These are phyloP conservation scores for Bubo blakistoni DNA, from an alignment of 2,113 vertebrate species.

Conservation along the genomic window DNA sequence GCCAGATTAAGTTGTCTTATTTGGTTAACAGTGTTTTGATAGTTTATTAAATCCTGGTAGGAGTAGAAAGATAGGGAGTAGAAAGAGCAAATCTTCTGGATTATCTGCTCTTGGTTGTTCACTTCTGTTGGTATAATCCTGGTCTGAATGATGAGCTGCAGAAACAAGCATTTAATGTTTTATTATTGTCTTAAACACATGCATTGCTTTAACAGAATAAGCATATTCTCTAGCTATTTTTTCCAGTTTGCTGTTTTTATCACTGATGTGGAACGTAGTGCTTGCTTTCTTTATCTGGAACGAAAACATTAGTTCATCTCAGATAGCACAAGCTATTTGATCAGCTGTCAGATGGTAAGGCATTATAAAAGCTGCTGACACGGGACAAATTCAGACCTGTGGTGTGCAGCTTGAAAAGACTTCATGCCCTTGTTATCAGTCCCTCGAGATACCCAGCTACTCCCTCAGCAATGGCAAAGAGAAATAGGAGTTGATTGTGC, in stretches of 20 bases:
- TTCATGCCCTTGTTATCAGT: not conserved
- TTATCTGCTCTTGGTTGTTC: not conserved
- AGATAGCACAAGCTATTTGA: conserved; percentile 10
- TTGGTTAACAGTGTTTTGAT: conserved; percentile 28
- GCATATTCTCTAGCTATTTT: not conserved
- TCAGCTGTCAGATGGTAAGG: not conserved
- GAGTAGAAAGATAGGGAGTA: not conserved
- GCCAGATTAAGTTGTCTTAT: conserved; percentile 38
- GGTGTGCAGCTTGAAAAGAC: not conserved
- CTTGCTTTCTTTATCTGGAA: conserved; percentile 43
- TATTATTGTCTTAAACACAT: not conserved
- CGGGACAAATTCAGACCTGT: not conserved
- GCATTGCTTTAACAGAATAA: not conserved
- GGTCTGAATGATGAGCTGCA: not conserved
- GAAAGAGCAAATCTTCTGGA: not conserved
- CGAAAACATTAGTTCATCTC: not conserved
- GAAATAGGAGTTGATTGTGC: not conserved
- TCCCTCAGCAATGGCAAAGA: not conserved
- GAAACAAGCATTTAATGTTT: not conserved
- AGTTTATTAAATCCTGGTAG: conserved; percentile 18
- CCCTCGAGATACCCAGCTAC: not conserved
- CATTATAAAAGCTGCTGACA: conserved; percentile 22
- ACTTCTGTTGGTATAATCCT: not conserved
- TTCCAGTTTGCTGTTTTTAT: not conserved
- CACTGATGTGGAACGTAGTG: not conserved